Percentiles rank a stretch among this genome's conserved stretches.
These are phyloP conservation scores for Lathronympha strigana DNA, from an alignment of 2,888 invertebrate genomes.

Conservation along the genomic window DNA sequence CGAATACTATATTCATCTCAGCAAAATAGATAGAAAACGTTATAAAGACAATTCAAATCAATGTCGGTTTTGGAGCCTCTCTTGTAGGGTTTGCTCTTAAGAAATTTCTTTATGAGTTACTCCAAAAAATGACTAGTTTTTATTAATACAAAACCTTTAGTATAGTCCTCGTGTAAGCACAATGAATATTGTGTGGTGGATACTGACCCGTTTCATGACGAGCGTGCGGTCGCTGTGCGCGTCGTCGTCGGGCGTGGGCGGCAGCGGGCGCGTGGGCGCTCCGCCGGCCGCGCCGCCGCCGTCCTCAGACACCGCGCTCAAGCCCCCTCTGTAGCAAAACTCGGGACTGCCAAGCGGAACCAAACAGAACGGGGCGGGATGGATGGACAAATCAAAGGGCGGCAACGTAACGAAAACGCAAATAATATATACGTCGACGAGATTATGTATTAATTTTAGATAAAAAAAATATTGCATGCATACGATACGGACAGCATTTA, in stretches of 20 bases:
- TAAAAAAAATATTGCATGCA: background rate
- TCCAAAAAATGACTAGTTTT: background rate
- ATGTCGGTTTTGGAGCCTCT: no score
- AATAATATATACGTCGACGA: constrained; percentile 24
- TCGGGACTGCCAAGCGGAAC: constrained; percentile 88
- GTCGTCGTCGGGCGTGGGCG: constrained; percentile 97
- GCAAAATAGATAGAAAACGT: no score
- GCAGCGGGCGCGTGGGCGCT: constrained; percentile 96
- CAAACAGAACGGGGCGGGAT: constrained; percentile 52
- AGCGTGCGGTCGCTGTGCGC: constrained; percentile 92
- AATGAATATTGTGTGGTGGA: background rate
- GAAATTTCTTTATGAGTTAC: no score
- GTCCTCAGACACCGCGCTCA: constrained; percentile 85
- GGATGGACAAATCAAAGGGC: constrained; percentile 40
- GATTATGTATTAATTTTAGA: constrained; percentile 19
- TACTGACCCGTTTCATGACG: constrained; percentile 95
- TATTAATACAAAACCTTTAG: background rate
- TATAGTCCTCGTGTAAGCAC: background rate
- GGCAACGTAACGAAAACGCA: constrained; percentile 40
- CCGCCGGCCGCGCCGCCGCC: constrained; percentile 81
- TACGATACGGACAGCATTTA: background rate
- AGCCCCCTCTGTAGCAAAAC: constrained; percentile 91
- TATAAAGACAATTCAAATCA: no score
- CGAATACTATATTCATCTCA: no score
- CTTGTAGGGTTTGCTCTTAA: no score